Base-by-base conservation (phyloP, 2,113 vertebrate species). In the Arothron firmamentum region DNA sequence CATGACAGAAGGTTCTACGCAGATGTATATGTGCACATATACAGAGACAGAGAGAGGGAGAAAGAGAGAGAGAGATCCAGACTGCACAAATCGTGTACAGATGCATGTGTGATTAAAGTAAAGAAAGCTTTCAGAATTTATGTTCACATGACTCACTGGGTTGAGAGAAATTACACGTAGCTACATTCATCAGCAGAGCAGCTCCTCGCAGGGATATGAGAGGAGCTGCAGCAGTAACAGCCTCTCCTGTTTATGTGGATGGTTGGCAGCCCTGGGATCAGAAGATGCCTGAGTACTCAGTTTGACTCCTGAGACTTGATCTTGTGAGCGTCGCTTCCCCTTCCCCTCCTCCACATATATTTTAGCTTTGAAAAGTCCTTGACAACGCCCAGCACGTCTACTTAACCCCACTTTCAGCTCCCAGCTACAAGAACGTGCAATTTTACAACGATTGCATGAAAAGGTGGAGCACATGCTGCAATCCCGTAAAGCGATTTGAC, bases 1-100 rank as follows among this genome's bases (percentile, higher is more conserved):
- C 82, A 82, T 79, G 82, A 90, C 86, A 81, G 72, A 80, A 81
- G 82, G 76, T 82, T 41, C 58, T 78, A 72, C 80, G 73, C 59
- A 81, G 58, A 77, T 77, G 71, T 80, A 78, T 63, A 72, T 59
- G 58, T 61, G 74, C n/a, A 59, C 62, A 59, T 48, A 34, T 20
- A 60, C 65, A 58, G 43, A 52, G 45, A 38, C 50, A 55, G 5
- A 25, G 5, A 25, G 5, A 70, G 8, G 6, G 62, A 67, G 61
- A 74, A 21, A 42, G 46, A 45, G 57, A 48, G 59, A 42, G 62
- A 6, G 17, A 47, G 34, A 38, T 0, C 9, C 10, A 38, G 34
- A 11, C 17, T 48, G 41, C 23, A 48, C 31, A 25, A 65, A 79
- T 63, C 23, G 18, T 15, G 34, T 14, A 20, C 51, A 42, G 65